Base-by-base conservation (phyloP, 1,140 invertebrate species). In the Drosophila bocqueti region DNA sequence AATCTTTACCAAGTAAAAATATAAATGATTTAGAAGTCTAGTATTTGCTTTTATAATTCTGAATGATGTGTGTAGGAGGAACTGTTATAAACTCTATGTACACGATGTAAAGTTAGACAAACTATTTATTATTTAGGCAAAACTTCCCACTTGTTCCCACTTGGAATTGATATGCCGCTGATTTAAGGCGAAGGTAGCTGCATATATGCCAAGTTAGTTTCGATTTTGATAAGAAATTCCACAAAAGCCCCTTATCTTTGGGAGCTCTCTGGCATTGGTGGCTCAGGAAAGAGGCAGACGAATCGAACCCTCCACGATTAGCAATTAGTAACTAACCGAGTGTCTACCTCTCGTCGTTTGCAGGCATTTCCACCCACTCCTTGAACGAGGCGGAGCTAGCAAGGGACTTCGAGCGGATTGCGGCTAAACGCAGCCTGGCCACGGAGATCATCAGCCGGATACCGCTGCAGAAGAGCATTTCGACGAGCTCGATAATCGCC, bases 381-480 rank as follows among this genome's bases (percentile, higher is more conserved):
- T 93, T 97, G 24, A 97, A 97, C 82, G 96, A 97, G 93, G 96
- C 96, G 67, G 96, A 97, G 93, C 93, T 97, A 80, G 96, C 96
- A 93, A 94, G 94, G 81, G 95, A 95, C 90, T 95, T 95, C 90
- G 93, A 95, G 85, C 94, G 95, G 57, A 94, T 94, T 46, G 91
- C 90, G 10, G 94, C 91, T 93, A 95, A 94, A 93, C 93, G 94
- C 94, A 94, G 94, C 93, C 92, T 93, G 36, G 91, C 91, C 60
- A 91, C 94, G 50, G 93, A 95, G 81, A 93, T 97, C 64, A 95
- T 96, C 59, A 95, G 95, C 34, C 94, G 96, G 52, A 94, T 97
- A 79, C 96, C 96, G 57, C 94, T 98, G 61, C 97, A 98, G 93
- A 98, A 98, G 94, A 97, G 97, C 54, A 95, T 98, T 72, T 98